Conservation (phyloP, 1,140 invertebrate species). For the Arctopsyche grandis region DNA sequence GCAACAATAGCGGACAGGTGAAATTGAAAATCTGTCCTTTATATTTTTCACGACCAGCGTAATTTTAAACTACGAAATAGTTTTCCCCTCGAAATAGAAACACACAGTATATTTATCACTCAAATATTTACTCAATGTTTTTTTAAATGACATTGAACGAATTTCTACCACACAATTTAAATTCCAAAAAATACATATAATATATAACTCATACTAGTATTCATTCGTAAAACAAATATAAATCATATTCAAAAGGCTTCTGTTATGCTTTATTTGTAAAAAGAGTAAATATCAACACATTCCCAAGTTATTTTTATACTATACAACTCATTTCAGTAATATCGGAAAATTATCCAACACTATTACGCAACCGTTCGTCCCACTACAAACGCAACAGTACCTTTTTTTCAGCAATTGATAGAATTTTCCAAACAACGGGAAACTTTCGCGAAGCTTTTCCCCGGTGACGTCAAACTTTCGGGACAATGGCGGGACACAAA, state of each 20-base stretch:
- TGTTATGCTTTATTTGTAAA: no score
- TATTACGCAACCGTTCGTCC: background rate
- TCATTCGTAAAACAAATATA: no score
- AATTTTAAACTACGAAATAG: slow-evolving; percentile 16
- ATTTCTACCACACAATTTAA: no score
- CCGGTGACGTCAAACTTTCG: slow-evolving; percentile 49
- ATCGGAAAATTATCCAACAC: background rate
- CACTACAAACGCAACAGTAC: background rate
- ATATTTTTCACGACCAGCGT: slow-evolving; percentile 12
- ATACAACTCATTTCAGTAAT: no score
- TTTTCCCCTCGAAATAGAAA: background rate
- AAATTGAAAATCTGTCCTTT: slow-evolving; percentile 49
- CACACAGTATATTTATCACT: no score
- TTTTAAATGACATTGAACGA: no score
- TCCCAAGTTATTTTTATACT: no score
- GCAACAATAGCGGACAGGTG: slow-evolving; percentile 49
- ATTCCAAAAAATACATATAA: no score
- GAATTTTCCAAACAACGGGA: slow-evolving; percentile 51
- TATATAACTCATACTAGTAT: no score
- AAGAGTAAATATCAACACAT: no score
- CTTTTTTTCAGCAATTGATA: slow-evolving; percentile 49
- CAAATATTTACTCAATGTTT: no score
- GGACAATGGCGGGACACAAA: slow-evolving; percentile 37
- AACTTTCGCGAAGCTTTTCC: slow-evolving; percentile 41
- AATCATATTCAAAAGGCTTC: no score